Percentiles rank a stretch among this genome's conserved stretches.
Evolutionary conservation across 1,140 invertebrate genomes (phyloP).

Genomic region (Drosophila suzukii): DNA sequence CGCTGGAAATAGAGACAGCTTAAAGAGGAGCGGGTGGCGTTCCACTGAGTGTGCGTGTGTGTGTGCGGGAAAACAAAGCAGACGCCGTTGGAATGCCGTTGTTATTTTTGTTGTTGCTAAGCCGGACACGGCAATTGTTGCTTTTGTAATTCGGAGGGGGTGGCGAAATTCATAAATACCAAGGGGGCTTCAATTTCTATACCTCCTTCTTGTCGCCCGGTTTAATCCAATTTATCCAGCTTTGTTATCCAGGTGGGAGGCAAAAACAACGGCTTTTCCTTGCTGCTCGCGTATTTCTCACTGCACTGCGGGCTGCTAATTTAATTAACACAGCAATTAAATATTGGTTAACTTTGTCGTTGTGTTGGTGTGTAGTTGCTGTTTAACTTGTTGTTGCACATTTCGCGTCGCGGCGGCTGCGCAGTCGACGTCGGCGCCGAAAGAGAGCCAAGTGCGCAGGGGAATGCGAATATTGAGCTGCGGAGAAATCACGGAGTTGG

Average conservation of each 20-base stretch:
- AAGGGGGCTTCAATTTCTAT: constrained; percentile 21
- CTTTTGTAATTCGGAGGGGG: constrained; percentile 28
- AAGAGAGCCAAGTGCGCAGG: constrained; percentile 29
- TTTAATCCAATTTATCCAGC: constrained; percentile 37
- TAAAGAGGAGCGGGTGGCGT: constrained; percentile 67
- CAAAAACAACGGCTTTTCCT: background rate
- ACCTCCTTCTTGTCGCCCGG: constrained; percentile 56
- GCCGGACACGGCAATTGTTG: constrained; percentile 74
- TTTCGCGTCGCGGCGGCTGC: constrained; percentile 60
- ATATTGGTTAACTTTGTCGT: constrained; percentile 59
- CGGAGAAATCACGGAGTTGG: constrained; percentile 1
- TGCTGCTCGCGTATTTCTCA: constrained; percentile 8
- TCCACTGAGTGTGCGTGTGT: constrained; percentile 16
- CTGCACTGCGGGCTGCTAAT: constrained; percentile 58
- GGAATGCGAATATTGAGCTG: constrained; percentile 18
- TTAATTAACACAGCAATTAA: constrained; percentile 62
- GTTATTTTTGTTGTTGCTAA: constrained; percentile 48
- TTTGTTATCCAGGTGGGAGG: background rate
- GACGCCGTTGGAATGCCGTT: constrained; percentile 59
- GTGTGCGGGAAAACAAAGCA: constrained; percentile 39
- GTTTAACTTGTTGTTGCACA: constrained; percentile 55
- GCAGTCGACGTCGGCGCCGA: constrained; percentile 47
- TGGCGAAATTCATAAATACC: constrained; percentile 20
- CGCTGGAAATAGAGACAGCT: constrained; percentile 19
- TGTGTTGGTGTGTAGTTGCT: constrained; percentile 11